Conservation (phyloP, 2,797 vertebrate genomes). For the Poecilia velifera region DNA sequence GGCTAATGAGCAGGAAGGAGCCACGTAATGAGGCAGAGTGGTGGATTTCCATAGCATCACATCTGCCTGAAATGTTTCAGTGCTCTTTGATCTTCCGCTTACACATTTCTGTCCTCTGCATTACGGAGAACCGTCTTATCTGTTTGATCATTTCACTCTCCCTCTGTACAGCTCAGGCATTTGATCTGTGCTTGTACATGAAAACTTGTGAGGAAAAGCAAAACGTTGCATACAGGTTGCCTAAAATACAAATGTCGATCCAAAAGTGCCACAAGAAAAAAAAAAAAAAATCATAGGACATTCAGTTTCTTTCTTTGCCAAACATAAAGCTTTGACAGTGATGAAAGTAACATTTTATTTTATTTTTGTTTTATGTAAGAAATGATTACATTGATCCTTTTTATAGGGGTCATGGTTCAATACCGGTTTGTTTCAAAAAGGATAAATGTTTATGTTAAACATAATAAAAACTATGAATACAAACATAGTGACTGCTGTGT, state of each 20-base stretch:
- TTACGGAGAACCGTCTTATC: background rate
- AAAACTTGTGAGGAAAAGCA: background rate
- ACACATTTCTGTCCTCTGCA: slow-evolving; percentile 9
- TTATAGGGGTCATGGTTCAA: too few relatives aligned
- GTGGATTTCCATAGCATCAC: slow-evolving; percentile 19
- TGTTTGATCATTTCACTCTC: background rate
- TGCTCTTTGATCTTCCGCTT: slow-evolving; percentile 15
- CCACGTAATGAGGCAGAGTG: slow-evolving; percentile 23
- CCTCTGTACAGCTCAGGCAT: background rate
- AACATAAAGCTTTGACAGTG: too few relatives aligned
- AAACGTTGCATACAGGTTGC: background rate
- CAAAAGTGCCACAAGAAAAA: background rate
- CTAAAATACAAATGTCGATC: background rate
- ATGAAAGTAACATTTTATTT: too few relatives aligned
- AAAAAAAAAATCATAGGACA: too few relatives aligned
- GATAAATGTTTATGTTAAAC: too few relatives aligned
- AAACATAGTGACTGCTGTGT: background rate
- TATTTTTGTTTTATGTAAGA: too few relatives aligned
- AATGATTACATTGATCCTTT: too few relatives aligned
- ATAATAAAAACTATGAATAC: background rate
- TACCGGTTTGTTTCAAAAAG: too few relatives aligned
- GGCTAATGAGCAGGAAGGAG: slow-evolving; percentile 22
- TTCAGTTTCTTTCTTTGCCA: too few relatives aligned
- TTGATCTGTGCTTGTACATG: background rate
- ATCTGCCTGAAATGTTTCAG: slow-evolving; percentile 6